Percentiles rank a stretch among this genome's conserved stretches.
phyloP scores from a whole-genome alignment of 2,113 vertebrate species.

The Terrapene triunguis region DNA sequence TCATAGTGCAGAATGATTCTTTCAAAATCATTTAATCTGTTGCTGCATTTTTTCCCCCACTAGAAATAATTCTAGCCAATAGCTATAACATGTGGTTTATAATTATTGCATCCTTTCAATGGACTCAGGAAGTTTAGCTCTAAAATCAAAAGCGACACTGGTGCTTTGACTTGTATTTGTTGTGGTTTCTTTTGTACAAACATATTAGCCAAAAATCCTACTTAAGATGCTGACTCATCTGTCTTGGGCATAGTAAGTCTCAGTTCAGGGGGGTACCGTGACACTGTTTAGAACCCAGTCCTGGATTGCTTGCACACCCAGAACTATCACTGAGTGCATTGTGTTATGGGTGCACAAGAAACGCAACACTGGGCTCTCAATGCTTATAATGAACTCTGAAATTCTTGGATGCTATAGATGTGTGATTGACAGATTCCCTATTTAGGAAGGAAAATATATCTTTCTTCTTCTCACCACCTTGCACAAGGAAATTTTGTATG shows the following conservation, averaged over 20 bases:
- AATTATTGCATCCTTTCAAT: background rate
- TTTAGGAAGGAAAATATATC: background rate
- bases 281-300: background rate
- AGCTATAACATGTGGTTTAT: background rate
- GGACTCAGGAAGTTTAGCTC: background rate
- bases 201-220: background rate
- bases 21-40: background rate
- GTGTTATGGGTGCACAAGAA: background rate
- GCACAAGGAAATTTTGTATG: background rate
- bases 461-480: background rate
- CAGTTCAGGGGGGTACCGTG: background rate
- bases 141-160: background rate
- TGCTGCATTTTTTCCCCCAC: background rate
- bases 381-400: background rate
- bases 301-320: background rate
- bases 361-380: background rate
- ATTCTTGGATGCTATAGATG: background rate
- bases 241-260: background rate
- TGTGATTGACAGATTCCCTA: accelerated
- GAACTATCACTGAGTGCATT: background rate
- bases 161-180: background rate
- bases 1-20: background rate
- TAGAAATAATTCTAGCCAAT: background rate
- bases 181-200: background rate
- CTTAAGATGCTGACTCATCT: background rate